A percentile compares a stretch with the other conserved stretches of the same genome.
phyloP scores from a whole-genome alignment of 92 coral and sea anemone species.

The Anthopleura xanthogrammica region DNA sequence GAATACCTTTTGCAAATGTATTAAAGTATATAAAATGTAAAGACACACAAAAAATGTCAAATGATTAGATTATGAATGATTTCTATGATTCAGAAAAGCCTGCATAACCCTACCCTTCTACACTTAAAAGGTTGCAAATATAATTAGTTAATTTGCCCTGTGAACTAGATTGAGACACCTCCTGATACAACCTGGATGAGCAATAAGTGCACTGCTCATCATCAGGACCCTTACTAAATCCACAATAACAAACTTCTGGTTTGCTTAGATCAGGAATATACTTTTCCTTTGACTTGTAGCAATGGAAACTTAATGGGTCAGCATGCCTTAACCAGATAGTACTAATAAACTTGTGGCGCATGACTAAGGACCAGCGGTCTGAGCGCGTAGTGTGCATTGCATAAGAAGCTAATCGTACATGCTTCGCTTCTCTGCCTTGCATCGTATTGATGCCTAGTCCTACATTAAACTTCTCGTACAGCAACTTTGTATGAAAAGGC shows the following conservation, averaged over 20 bases:
- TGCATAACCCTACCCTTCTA: neutral
- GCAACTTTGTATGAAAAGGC: slow-evolving; percentile 54
- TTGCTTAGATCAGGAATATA: slow-evolving; percentile 26
- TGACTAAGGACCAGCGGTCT: slow-evolving; percentile 55
- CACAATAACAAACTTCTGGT: slow-evolving; percentile 47
- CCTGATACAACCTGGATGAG: slow-evolving; percentile 32
- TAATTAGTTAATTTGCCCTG: slow-evolving; percentile 18
- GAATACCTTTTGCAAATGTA: too few species aligned
- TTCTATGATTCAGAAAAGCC: neutral
- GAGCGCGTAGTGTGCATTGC: slow-evolving; percentile 63
- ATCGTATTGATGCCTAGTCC: slow-evolving; percentile 59
- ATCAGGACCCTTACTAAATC: slow-evolving; percentile 35
- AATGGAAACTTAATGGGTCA: slow-evolving; percentile 43
- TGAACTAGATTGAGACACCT: slow-evolving; percentile 22
- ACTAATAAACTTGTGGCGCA: slow-evolving; percentile 54
- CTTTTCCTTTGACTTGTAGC: slow-evolving; percentile 51
- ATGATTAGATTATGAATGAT: neutral
- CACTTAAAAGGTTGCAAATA: slow-evolving; percentile 34
- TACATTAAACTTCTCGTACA: slow-evolving; percentile 43
- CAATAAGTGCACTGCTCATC: slow-evolving; percentile 35
- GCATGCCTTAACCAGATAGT: slow-evolving; percentile 59
- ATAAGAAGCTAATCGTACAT: slow-evolving; percentile 51
- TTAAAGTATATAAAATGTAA: too few species aligned
- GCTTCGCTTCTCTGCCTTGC: slow-evolving; percentile 67
- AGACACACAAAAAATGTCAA: neutral